Conservation (phyloP, 2,113 vertebrate species). For the Petaurus breviceps region DNA sequence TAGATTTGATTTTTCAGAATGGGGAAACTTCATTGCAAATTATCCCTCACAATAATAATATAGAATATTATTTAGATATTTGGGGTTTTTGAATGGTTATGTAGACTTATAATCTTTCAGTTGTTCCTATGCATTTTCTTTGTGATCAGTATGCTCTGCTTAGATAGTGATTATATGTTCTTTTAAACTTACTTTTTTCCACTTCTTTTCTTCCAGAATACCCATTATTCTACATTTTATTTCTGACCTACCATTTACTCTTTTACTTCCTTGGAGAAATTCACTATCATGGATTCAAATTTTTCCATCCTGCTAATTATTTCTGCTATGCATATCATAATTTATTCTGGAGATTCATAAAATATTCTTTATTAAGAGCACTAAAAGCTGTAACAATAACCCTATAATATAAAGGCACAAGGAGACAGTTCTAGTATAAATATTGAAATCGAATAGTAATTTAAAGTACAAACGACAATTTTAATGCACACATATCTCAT, state of each 20-base stretch:
- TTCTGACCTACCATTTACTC: not conserved
- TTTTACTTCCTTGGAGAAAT: not conserved
- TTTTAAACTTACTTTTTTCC: not conserved
- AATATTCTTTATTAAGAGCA: slow-evolving; percentile 95
- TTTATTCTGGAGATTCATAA: slow-evolving; percentile 79
- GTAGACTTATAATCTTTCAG: not conserved
- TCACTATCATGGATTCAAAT: not conserved
- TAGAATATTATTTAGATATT: not conserved
- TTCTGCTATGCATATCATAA: not conserved
- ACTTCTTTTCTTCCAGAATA: not conserved
- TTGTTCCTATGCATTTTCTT: not conserved
- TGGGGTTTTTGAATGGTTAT: not conserved
- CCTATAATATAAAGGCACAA: slow-evolving; percentile 99
- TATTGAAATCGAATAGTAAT: slow-evolving; percentile 92
- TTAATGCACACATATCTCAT: slow-evolving; percentile 91
- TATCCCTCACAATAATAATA: no score
- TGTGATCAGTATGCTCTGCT: not conserved
- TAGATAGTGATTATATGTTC: not conserved
- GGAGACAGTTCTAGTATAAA: slow-evolving; percentile 96
- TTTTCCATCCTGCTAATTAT: not conserved
- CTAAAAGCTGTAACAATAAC: slow-evolving; percentile 98
- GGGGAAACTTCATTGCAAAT: no score
- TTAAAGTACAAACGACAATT: slow-evolving; percentile 97
- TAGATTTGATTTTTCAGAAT: no score
- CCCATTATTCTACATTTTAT: not conserved